A percentile compares a stretch with the other conserved stretches of the same genome.
Conservation (phyloP, 2,113 vertebrate species). For the Cephalophus harveyi region DNA sequence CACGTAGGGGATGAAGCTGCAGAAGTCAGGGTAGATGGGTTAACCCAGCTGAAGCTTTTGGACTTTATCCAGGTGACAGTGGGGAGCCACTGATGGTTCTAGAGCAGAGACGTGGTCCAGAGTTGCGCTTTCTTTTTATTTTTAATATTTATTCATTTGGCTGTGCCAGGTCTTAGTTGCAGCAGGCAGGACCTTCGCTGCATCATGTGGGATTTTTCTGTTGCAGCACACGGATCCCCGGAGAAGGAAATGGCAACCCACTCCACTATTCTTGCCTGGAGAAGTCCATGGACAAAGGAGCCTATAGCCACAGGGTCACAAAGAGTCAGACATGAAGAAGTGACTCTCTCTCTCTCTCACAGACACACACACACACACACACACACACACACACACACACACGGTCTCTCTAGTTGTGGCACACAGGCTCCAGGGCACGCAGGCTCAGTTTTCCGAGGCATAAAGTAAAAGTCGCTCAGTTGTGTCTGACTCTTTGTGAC, state of each 20-base stretch:
- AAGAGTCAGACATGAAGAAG: not conserved
- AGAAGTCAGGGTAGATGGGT: not conserved
- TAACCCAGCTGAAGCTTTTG: not conserved
- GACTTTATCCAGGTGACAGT: not conserved
- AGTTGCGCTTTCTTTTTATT: not conserved
- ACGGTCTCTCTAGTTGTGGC: not conserved
- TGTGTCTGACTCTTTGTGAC: not conserved
- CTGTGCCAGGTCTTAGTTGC: not conserved
- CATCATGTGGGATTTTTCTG: not conserved
- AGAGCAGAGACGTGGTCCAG: not conserved
- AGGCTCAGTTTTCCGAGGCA: not conserved
- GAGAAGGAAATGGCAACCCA: not conserved
- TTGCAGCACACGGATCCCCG: not conserved
- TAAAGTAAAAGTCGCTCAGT: not conserved
- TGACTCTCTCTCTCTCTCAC: not conserved
- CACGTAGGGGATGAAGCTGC: fast-evolving
- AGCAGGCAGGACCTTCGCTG: not conserved
- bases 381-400: not conserved
- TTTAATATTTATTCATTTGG: not conserved
- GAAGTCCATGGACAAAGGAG: not conserved
- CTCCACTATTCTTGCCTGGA: not conserved
- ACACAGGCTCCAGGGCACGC: not conserved
- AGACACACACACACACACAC: not conserved
- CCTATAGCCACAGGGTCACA: not conserved
- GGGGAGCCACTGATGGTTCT: not conserved